Evolutionary conservation across 2,797 vertebrate genomes (phyloP).

Genomic region (Sebastes ruberrimus): DNA sequence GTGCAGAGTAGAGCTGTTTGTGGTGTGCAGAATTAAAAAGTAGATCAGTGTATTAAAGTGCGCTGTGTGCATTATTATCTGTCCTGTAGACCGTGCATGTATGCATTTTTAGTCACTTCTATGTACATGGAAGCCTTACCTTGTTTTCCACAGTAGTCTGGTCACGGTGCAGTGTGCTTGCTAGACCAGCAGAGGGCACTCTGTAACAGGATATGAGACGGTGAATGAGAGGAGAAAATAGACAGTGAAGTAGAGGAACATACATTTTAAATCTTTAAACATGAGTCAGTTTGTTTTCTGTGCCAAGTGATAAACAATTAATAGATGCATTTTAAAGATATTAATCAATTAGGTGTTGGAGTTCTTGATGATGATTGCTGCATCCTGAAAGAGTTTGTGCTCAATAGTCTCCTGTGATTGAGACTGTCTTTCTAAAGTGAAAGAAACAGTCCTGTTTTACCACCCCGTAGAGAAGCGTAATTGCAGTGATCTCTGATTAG

Average conservation of each 20-base stretch:
- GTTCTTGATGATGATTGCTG: neutral
- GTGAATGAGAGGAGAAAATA: neutral
- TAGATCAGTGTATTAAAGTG: no score
- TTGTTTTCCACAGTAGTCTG: neutral
- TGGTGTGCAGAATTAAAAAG: no score
- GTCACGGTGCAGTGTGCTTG: neutral
- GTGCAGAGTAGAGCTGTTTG: no score
- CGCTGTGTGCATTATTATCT: no score
- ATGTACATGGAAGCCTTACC: no score
- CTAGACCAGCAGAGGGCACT: conserved; percentile 48
- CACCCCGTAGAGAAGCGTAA: conserved; percentile 22
- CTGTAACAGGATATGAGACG: neutral
- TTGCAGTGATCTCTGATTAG: conserved; percentile 54
- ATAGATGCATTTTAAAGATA: neutral
- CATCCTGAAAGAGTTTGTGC: neutral
- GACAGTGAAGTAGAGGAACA: neutral
- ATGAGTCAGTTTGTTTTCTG: neutral
- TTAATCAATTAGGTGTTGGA: neutral
- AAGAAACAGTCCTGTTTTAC: conserved; percentile 12
- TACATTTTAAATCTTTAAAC: neutral
- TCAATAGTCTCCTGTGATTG: neutral
- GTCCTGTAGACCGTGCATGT: neutral
- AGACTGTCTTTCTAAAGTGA: conserved; percentile 10
- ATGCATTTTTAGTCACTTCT: neutral
- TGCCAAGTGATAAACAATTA: neutral